Percentiles rank a stretch among this genome's conserved stretches.
phyloP scores from a whole-genome alignment of 2,113 vertebrate species.

The Phalacrocorax aristotelis region DNA sequence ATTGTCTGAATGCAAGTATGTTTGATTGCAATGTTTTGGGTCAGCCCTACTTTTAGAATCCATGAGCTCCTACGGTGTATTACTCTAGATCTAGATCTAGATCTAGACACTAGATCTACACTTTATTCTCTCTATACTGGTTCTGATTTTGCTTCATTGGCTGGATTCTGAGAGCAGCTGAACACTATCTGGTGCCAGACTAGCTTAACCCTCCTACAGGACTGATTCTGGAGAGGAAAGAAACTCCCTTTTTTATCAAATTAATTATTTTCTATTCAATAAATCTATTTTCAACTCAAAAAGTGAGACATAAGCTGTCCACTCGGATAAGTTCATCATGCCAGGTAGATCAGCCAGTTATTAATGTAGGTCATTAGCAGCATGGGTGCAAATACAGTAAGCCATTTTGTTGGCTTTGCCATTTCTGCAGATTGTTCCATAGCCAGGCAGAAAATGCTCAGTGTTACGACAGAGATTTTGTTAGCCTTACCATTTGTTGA shows the following conservation, averaged over 20 bases:
- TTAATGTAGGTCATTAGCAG: not conserved
- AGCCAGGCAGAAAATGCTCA: not conserved
- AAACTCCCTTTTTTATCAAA: not conserved
- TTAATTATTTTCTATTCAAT: not conserved
- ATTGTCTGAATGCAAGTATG: not conserved
- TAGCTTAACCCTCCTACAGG: not conserved
- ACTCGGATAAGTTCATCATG: not conserved
- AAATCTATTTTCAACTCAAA: not conserved
- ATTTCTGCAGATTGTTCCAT: not conserved
- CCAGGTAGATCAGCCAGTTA: not conserved
- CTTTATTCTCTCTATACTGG: not conserved
- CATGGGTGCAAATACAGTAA: not conserved
- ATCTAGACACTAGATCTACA: not conserved
- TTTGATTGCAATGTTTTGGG: not conserved
- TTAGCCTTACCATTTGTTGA: not conserved
- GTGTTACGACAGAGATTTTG: not conserved
- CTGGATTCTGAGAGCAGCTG: not conserved
- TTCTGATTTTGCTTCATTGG: not conserved
- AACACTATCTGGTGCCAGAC: not conserved
- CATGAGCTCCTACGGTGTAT: not conserved
- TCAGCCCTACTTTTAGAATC: not conserved
- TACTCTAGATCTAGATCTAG: not conserved
- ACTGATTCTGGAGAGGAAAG: not conserved
- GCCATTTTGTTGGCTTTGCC: not conserved
- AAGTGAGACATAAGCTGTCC: not conserved